Base-by-base conservation (phyloP, 2,113 vertebrate species). In the Hoplias malabaricus region DNA sequence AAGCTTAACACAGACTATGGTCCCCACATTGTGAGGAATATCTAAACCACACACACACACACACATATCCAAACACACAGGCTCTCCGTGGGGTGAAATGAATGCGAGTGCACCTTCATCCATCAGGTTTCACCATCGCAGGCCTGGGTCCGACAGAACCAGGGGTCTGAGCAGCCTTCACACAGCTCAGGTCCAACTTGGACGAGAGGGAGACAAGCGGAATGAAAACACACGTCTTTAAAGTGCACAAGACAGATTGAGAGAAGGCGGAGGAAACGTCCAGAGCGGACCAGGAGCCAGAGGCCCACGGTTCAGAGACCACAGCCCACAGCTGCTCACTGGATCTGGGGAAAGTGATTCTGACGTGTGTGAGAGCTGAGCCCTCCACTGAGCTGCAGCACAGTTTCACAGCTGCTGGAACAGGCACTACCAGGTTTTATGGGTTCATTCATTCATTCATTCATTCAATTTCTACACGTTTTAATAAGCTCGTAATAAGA, bases 131-230 rank as follows among this genome's bases (percentile, higher is more conserved):
- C 54, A 66, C 69, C 70, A 68, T 84, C 29, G 54, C 36, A 80
- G 80, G 86, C 84, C 88, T 88, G 82, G 83, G 79, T 76, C 72
- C 78, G 43, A 83, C 81, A 80, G 74, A 81, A 81, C 53, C 68
- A 33, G 21, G 27, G 80, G 63, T 78, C 69, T 62, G 23, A 43
- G 63, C 79, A 70, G 46, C 48, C 70, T 43, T 57, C 7, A 61
- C 36, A 75, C 61, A 21, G 73, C 31, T 38, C 12, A 67, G n/a
- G 38, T 75, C 53, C 56, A 81, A 80, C 48, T 82, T 82, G 73
- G 56, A 46, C 7, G 53, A 34, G n/a, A 4, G 19, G 6, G 59
- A 78, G 40, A 72, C 53, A n/a, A n/a, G n/a, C n/a, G 57, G 61
- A 80, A 66, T 36, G 25, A 63, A 62, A 83, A 79, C 74, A 76